These are phyloP conservation scores for Tadarida brasiliensis DNA, from an alignment of 2,797 vertebrate species.

Conservation along the genomic window DNA sequence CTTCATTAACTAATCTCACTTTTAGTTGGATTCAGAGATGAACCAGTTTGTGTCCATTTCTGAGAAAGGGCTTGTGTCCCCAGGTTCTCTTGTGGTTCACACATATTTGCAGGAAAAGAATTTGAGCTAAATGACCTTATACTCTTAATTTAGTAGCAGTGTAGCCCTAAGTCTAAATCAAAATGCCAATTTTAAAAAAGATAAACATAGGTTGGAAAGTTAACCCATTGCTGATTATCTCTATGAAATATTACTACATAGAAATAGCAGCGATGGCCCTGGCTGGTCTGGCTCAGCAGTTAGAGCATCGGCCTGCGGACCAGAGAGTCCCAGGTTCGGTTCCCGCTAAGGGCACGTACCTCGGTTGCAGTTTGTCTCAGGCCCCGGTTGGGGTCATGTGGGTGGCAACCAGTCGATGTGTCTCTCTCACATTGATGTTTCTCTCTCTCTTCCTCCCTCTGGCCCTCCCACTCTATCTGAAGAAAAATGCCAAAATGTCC, in stretches of 20 bases:
- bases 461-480: no score
- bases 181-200: background rate
- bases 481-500: no score
- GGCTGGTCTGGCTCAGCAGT: no score
- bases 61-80: background rate
- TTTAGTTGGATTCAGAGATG: background rate
- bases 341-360: no score
- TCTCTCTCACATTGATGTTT: no score
- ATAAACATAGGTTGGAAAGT: conserved; percentile 29
- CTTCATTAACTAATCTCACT: background rate
- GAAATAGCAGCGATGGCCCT: background rate
- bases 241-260: background rate
- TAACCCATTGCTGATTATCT: background rate
- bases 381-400: no score
- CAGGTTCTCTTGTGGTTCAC: background rate
- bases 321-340: no score
- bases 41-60: conserved; percentile 26
- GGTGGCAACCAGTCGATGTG: no score
- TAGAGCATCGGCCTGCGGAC: no score
- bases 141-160: conserved; percentile 23
- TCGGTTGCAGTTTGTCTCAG: no score
- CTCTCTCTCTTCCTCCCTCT: no score
- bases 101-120: background rate
- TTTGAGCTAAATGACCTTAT: background rate
- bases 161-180: background rate